phyloP scores from a whole-genome alignment of 2,113 vertebrate genomes.

The Sceloporus undulatus region DNA sequence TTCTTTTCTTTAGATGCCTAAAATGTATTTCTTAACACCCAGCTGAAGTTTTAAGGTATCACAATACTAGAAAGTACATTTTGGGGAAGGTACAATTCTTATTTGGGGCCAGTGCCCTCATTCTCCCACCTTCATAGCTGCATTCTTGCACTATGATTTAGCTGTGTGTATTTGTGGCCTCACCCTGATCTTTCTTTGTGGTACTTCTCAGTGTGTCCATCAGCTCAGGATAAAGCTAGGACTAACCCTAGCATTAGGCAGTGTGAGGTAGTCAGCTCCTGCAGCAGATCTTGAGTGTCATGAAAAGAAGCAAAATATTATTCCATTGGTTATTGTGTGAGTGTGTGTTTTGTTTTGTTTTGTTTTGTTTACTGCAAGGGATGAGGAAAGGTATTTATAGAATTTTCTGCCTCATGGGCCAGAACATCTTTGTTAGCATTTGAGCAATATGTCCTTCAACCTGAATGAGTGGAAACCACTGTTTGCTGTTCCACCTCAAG shows the following conservation, averaged over 20 bases:
- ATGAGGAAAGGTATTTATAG: neutral
- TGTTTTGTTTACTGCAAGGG: neutral
- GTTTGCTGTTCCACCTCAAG: neutral
- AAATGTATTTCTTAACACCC: no score
- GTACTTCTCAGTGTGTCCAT: neutral
- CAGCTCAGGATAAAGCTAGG: neutral
- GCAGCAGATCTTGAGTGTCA: neutral
- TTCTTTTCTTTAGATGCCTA: no score
- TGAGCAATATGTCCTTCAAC: neutral
- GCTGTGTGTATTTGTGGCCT: accelerated
- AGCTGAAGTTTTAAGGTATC: no score
- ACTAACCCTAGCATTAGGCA: neutral
- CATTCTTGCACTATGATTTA: neutral
- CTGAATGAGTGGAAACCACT: neutral
- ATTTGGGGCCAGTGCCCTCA: no score
- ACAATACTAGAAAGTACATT: no score
- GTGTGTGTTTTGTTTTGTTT: no score
- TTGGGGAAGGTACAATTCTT: no score
- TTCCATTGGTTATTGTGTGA: neutral
- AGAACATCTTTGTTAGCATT: neutral
- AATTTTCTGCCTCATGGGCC: neutral
- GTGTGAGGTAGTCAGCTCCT: neutral
- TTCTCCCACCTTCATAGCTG: no score
- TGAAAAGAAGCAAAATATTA: neutral
- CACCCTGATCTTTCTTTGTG: neutral